Base-by-base conservation (phyloP, 1,140 invertebrate genomes). In the Drosophila tristis region DNA sequence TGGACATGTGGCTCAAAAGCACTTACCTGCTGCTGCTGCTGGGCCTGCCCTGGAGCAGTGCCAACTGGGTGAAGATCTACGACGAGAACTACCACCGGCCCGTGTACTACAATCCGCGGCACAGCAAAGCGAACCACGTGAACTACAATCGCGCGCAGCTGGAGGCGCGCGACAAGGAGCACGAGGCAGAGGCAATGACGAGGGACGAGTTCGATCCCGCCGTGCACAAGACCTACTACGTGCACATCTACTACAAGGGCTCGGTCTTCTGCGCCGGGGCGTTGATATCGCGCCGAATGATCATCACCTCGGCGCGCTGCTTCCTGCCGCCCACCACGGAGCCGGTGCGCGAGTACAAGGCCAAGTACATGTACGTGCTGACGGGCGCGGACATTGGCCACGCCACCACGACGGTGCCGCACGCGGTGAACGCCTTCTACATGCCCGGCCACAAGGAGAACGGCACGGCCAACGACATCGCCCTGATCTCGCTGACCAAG, bases 21-120 rank as follows among this genome's bases (percentile, higher is more conserved):
- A 16, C 6, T 25, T n/a, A 16, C 6, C 5, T 61, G 23, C 5
- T 42, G 47, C 25, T 48, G 3, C 11, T 48, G 2, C 9, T 72
- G 2, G 13, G 23, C 5, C 25, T 72, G 4, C 20, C 51, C 6
- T 71, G 9, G 0, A 35, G n/a, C 11, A n/a, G n/a, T 4, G 48
- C 61, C 2, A 44, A 11, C 2, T 71, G 70, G 79, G 0, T 78
- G 0, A 82, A 84, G 15, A 23, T 13, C 7, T 84, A 66, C 23
- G 1, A 23, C 0, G 80, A 84, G 51, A 59, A 64, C 31, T 75
- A 76, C 26, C 80, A 84, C 49, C 60, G 80, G 0, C 80, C 80
- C 11, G 42, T 44, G 1, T 84, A 84, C 29, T 75, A 78, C 23
- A 78, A 84, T 57, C 20, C 15, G 4, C n/a, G n/a, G 0, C 80